Base-by-base conservation (phyloP, 2,797 vertebrate genomes). In the Dermochelys coriacea region DNA sequence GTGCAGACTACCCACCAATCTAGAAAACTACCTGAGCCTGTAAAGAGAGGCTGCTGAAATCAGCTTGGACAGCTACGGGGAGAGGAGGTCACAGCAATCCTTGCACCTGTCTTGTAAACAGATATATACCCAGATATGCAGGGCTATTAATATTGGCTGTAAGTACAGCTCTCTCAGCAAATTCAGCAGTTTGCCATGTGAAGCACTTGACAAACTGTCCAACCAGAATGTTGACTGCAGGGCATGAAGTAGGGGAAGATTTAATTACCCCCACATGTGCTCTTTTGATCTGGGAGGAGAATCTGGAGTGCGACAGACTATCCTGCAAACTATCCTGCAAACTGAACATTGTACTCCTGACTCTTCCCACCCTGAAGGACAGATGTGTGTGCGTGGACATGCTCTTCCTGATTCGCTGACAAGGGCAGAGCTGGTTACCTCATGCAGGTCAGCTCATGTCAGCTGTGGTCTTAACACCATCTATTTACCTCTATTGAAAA, bases 21-120 rank as follows among this genome's bases (percentile, higher is more conserved):
- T 92, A 78, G 78, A 57, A 50, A 83, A 71, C 49, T 78, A 64
- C 23, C n/a, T 86, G 68, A 86, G 37, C 83, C 49, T 55, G 34
- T 79, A 78, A 45, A 75, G 23, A 47, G 25, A 75, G 41, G 41
- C 12, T 47, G 45, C 41, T 45, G 74, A 47, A 86, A 74, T 79
- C 79, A 78, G 84, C 55, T 75, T 50, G 21, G 82, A n/a, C 41
- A 45, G 57, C 80, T 16, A 16, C 45, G 45, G 41, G 23, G 23
- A 16, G 45, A 31, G 77, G 87, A 82, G 80, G 57, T 86, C 84
- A 82, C 71, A 92, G 49, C 31, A 61, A 77, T 74, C 57, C 80
- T 80, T 92, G 90, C 93, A 92, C 86, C 90, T 94, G 90, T 89
- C 80, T 55, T 92, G 93, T 94, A 94, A 94, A 83, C 52, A 68